phyloP scores from a whole-genome alignment of 2,888 invertebrate genomes.

The Mellilla xanthometata region DNA sequence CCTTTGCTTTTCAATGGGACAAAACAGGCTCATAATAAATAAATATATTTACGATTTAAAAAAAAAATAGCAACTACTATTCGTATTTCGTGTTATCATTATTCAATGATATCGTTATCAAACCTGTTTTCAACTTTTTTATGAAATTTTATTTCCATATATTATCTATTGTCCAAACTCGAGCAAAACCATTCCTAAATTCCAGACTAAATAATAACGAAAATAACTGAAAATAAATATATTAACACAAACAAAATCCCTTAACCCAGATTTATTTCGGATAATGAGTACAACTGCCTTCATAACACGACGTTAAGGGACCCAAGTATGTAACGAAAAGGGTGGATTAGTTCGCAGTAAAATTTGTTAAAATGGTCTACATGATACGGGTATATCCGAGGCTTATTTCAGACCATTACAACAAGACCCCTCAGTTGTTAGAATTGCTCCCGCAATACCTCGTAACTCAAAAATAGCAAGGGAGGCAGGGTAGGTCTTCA shows the following conservation, averaged over 20 bases:
- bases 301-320: constrained; percentile 70
- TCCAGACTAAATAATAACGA: constrained; percentile 47
- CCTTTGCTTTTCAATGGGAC: no score
- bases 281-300: constrained; percentile 71
- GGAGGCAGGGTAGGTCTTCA: constrained; percentile 19
- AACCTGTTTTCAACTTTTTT: no score
- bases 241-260: constrained; percentile 53
- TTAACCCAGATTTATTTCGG: constrained; percentile 75
- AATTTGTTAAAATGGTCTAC: constrained; percentile 76
- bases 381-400: constrained; percentile 69
- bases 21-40: no score
- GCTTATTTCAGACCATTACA: constrained; percentile 44
- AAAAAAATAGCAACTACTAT: no score
- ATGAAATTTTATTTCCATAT: no score
- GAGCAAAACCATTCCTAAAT: no score
- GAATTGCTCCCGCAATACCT: no score
- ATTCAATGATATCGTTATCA: no score
- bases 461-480: constrained; percentile 16
- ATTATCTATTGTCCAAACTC: no score
- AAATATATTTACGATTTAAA: no score
- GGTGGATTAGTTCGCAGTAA: constrained; percentile 76
- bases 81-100: no score
- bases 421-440: constrained; percentile 32
- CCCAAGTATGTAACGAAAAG: constrained; percentile 57
- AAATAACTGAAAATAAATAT: constrained; percentile 65